Base-by-base conservation (phyloP, 2,113 vertebrate genomes). In the Ifrita kowaldi region DNA sequence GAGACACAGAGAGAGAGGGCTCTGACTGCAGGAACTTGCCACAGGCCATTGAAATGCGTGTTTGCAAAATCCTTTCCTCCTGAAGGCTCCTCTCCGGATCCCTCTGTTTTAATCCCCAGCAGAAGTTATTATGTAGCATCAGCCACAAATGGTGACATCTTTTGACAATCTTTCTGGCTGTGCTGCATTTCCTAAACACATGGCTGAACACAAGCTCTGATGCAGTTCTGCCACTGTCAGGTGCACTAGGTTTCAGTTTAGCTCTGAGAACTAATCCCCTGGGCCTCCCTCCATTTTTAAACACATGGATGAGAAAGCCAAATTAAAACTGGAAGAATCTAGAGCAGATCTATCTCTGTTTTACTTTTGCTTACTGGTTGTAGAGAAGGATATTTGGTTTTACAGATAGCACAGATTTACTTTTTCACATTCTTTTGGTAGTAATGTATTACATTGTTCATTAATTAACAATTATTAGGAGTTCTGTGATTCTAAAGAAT, bases 101-200 rank as follows among this genome's bases (percentile, higher is more conserved):
- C 32, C 27, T 80, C 39, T 33, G 33, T 32, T 76, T 47, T 52
- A 91, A 79, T 81, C 60, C 32, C 49, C 64, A 50, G 10, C 57
- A 80, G 59, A 80, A 86, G 86, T 78, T 75, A 46, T 77, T 87
- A 39, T n/a, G 50, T 20, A 12, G 73, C 47, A 41, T 78, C 78
- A 79, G 8, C 71, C 85, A 46, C 81, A 69, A 90, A 84, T 4
- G 71, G 63, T 83, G 87, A 95, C 90, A 84, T 94, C 78, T 95
- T 88, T 16, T 78, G 90, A 84, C 94, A 95, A 1, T 49, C 78
- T 74, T 23, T 7, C 42, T 90, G 84, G 47, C 87, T 46, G 44
- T 41, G 59, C 60, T 81, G 71, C 63, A 7, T 74, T 74, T 87
- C 81, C 68, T 71, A 6, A 94, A 89, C 87, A 86, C 93, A 37